Evolutionary conservation across 2,113 vertebrate species (phyloP), one percentile per base, ranked within the genome.

Genomic region (Psilopogon haemacephalus): DNA sequence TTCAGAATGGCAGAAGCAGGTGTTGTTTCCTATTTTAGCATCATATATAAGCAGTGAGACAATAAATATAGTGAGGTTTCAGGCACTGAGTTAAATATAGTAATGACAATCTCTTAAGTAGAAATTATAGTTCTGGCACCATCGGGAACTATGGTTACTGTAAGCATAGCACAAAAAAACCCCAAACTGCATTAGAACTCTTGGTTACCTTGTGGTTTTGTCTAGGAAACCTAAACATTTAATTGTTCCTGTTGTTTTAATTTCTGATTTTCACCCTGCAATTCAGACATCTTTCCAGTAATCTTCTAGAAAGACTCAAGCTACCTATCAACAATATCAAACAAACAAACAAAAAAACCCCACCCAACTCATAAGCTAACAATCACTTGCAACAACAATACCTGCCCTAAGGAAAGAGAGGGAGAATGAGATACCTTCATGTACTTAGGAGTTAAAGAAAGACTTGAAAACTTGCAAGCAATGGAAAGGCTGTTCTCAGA

Each of bases 381-480:
- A 46, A 67, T 30, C 5, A 30, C 56, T 69, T 65, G 44, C 32
- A 12, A 64, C 8, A 83, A 27, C 19, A 40, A 8, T 17, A 55
- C 0, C 0, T 8, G 13, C 13, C 32, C n/a, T 69, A 64, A 55
- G 50, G 20, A 70, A 59, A 23, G 6, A 14, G 8, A 76, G 10
- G 4, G 11, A 71, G 6, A 28, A 78, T 52, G 9, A 60, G 11
- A 44, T 5, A 16, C 7, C 14, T 63, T 35, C 12, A 50, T 23
- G 21, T 2, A 46, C 16, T 74, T 88, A 16, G 42, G 15, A 15
- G 15, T 44, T 18, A 44, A 44, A 44, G 18, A 44, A 88, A 58
- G 24, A 15, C 40, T 33, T 35, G 13, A 33, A 21, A 58, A 63
- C 46, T 52, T n/a, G 8, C 33, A 84, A 81, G 26, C 26, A 69